A percentile compares a stretch with the other conserved stretches of the same genome.
These are phyloP conservation scores for Trematomus bernacchii DNA, from an alignment of 2,797 vertebrate genomes.

Conservation along the genomic window DNA sequence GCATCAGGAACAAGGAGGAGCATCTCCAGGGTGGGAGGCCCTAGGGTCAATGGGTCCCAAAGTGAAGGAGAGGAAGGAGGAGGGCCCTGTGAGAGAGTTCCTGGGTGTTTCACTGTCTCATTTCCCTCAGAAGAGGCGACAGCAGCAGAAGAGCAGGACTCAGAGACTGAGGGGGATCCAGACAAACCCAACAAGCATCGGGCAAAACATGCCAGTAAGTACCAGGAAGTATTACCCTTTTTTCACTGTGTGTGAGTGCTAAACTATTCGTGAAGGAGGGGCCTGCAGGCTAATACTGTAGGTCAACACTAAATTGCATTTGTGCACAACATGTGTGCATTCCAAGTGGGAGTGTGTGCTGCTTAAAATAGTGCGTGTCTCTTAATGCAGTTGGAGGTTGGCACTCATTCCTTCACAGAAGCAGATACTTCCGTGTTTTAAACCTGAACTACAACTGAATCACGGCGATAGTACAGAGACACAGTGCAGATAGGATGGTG, in stretches of 20 bases:
- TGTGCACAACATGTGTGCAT: constrained; percentile 64
- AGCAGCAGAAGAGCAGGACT: constrained; percentile 85
- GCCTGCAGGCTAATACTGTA: constrained; percentile 27
- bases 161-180: constrained; percentile 88
- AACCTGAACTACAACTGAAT: constrained; percentile 42
- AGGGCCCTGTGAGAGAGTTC: constrained; percentile 87
- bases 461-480: not conserved
- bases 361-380: constrained; percentile 73
- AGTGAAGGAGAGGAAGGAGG: constrained; percentile 89
- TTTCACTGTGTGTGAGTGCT: not conserved
- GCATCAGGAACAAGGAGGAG: constrained; percentile 73
- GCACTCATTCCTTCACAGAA: constrained; percentile 59
- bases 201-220: constrained; percentile 96
- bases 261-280: constrained; percentile 16
- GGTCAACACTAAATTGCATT: constrained; percentile 45
- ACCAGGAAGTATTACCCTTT: not conserved
- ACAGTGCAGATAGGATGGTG: not conserved
- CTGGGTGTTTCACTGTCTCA: constrained; percentile 90
- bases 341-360: constrained; percentile 53
- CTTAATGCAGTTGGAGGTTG: constrained; percentile 40
- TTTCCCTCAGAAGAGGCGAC: constrained; percentile 88
- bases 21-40: constrained; percentile 81
- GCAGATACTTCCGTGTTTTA: constrained; percentile 47
- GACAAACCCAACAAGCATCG: constrained; percentile 94
- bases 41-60: constrained; percentile 77